Evolutionary conservation across 2,113 vertebrate genomes (phyloP), one percentile per base, ranked within the genome.

Genomic region (Hyperopisus bebe): DNA sequence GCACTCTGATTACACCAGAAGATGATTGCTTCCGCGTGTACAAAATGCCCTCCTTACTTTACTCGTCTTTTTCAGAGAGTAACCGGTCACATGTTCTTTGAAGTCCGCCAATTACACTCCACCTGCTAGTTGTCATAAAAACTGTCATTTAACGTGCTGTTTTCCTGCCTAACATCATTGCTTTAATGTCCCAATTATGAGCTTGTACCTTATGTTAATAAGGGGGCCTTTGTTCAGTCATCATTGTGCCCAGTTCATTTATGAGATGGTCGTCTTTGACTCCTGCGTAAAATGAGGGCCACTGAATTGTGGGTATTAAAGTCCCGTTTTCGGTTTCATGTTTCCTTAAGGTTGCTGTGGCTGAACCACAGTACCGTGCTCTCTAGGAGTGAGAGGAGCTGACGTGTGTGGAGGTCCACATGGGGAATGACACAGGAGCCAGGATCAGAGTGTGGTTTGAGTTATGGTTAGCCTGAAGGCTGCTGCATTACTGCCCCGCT

Each of bases 101-200:
- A 80, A 80, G 74, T 42, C 74, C 0, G 35, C 15, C 74, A 80
- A 80, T 80, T 80, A 80, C 35, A 17, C 35, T 80, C 31, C 35
- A 80, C 74, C 74, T 80, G 74, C 31, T 19, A 42, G 74, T 80
- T 80, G 74, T 80, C 74, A 80, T 80, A 80, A 80, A 80, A 80
- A 7, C 35, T 80, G 31, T 77, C 35, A 8, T 80, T 80, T 80
- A 42, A 42, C 2, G 31, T 80, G 74, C 15, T 39, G 35, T 80
- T 80, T 80, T 70, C 62, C 62, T 70, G 27, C 10, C n/a, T 27
- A 42, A 19, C 70, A 8, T 77, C 15, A 77, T 31, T 39, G 11
- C 10, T 77, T 77, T 77, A 6, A 39, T 17, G 15, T 77, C 35
- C 70, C 11, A 80, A 7, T 80, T 42, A 80, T 19, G 31, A 42